A percentile compares a stretch with the other conserved stretches of the same genome.
Evolutionary conservation across 2,797 vertebrate genomes (phyloP).

Genomic region (Peromyscus aztecus): DNA sequence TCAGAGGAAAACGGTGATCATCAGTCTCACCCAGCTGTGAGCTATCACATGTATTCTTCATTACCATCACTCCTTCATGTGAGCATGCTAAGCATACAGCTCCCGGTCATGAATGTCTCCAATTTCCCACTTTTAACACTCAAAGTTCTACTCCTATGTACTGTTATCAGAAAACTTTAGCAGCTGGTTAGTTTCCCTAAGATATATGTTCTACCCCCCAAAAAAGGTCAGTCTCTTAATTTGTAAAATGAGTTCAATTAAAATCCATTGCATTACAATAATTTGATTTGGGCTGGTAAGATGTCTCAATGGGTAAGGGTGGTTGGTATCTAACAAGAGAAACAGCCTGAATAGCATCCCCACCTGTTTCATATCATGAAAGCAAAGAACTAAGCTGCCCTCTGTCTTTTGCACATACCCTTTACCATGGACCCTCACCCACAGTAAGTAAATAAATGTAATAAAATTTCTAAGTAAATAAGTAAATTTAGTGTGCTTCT

Average conservation of each 20-base stretch:
- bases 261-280: background rate
- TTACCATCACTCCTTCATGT: background rate
- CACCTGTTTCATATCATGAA: background rate
- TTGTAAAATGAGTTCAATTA: background rate
- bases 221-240: background rate
- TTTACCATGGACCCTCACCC: background rate
- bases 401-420: background rate
- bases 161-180: background rate
- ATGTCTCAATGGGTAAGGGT: background rate
- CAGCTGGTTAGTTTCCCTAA: background rate
- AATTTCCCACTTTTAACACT: background rate
- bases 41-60: background rate
- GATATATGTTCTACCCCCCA: background rate
- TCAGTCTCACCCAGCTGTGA: background rate
- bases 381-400: background rate
- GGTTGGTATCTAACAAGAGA: background rate
- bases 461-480: background rate
- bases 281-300: background rate
- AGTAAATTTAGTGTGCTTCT: background rate
- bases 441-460: background rate
- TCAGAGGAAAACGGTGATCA: background rate
- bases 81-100: background rate
- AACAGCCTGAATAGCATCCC: background rate
- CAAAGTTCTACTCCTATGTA: fast-evolving
- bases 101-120: background rate